phyloP scores from a whole-genome alignment of 2,797 vertebrate species.

The Pangasius larnaudii region DNA sequence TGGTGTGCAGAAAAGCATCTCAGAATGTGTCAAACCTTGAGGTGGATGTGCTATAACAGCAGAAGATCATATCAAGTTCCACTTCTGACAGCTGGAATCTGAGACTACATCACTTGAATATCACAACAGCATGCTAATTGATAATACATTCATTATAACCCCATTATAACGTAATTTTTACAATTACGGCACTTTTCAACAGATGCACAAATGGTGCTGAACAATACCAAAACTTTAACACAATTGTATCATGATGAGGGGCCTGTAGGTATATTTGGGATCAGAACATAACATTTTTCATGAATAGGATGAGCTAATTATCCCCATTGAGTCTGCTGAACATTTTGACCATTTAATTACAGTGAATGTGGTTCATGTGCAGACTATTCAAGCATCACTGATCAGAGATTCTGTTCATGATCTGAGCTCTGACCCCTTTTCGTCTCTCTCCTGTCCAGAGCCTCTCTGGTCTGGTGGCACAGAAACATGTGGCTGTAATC shows the following conservation, averaged over 20 bases:
- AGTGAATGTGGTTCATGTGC: conserved; percentile 4
- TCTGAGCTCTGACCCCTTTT: conserved; percentile 10
- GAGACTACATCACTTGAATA: background rate
- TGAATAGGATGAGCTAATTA: conserved; percentile 9
- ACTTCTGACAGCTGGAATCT: background rate
- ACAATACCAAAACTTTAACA: background rate
- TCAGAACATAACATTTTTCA: background rate
- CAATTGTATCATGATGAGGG: background rate
- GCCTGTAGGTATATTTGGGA: background rate
- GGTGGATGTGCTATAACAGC: background rate
- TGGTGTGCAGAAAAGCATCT: background rate
- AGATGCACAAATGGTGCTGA: background rate
- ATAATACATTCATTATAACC: background rate
- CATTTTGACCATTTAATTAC: conserved; percentile 21
- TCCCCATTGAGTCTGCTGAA: background rate
- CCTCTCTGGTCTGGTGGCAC: conserved; percentile 2
- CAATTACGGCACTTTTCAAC: background rate
- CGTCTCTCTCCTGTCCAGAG: background rate
- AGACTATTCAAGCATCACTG: background rate
- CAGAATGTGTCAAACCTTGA: background rate
- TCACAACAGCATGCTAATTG: background rate
- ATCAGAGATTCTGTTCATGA: conserved; percentile 22
- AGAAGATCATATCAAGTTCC: background rate
- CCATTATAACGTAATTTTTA: background rate
- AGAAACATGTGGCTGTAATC: conserved; percentile 15